Evolutionary conservation across 2,888 invertebrate species (phyloP).

Genomic region (Ectobius pallidus): DNA sequence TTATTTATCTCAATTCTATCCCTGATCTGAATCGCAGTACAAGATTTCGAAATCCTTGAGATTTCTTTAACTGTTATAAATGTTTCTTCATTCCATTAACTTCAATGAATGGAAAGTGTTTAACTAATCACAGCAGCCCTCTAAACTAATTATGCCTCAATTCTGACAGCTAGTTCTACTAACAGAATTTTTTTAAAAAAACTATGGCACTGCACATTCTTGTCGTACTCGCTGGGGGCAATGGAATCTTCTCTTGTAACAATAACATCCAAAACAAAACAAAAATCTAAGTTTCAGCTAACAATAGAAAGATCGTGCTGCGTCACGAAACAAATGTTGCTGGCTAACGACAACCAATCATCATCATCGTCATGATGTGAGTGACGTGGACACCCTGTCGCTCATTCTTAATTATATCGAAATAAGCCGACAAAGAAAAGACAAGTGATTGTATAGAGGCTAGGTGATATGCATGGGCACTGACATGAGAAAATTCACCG

Average conservation of each 20-base stretch:
- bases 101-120: too few relatives aligned
- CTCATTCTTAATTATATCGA: conserved; percentile 42
- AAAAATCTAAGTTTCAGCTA: conserved; percentile 23
- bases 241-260: conserved; percentile 19
- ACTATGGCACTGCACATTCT: conserved; percentile 4
- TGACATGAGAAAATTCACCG: too few relatives aligned
- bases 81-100: too few relatives aligned
- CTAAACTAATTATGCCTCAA: too few relatives aligned
- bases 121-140: too few relatives aligned
- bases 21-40: too few relatives aligned
- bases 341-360: conserved; percentile 42
- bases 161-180: too few relatives aligned
- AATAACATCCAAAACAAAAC: background rate
- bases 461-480: conserved; percentile 8
- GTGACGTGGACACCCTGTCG: conserved; percentile 42
- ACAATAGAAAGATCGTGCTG: conserved; percentile 41
- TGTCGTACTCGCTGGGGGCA: conserved; percentile 10
- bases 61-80: too few relatives aligned
- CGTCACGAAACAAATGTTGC: conserved; percentile 43
- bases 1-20: too few relatives aligned
- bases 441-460: conserved; percentile 12
- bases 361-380: conserved; percentile 33
- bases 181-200: too few relatives aligned
- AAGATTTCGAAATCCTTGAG: too few relatives aligned
- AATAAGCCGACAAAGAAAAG: conserved; percentile 41